Evolutionary conservation across 2,888 invertebrate species (phyloP), one percentile per base, ranked within the genome.

Genomic region (Drosophila kanekoi): DNA sequence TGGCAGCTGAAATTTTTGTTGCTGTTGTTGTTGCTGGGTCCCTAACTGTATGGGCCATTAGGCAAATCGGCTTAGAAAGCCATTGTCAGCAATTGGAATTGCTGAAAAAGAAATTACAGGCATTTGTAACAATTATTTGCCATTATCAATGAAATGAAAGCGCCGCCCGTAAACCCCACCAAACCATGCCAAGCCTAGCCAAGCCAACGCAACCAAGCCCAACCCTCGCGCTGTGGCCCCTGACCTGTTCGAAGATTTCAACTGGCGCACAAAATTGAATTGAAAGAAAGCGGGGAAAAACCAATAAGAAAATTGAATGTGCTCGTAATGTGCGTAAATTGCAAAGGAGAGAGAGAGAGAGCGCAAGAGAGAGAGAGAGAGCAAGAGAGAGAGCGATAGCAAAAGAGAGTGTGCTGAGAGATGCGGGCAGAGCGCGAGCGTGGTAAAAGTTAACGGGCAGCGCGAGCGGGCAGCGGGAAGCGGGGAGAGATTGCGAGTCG

Each of bases 71-170:
- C 83, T 78, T 78, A 80, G 80, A 79, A 79, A 79, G 72, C 64
- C 43, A 43, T 47, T 64, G 57, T 16, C 43, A 47, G 64, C 69
- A 65, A 83, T 61, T 72, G 49, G 54, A 88, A 72, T 67, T 74
- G 71, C 47, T 65, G 53, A 52, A 43, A 65, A 51, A 65, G 59
- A 79, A 76, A 79, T 77, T 68, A 54, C 52, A 58, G 51, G 70
- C 81, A 84, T 83, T 75, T 83, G 66, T 68, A 83, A 67, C 78
- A 84, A 88, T 89, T 84, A 84, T 81, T 81, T 62, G 62, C 60
- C 54, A 88, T 83, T 86, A 83, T 83, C 73, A 86, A 56, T 72
- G 63, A 72, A 72, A 74, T 69, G 68, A 65, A 83, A 51, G 54
- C 48, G 40, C 40, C 40, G 28, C 23, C 11, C 38, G 14, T 28